Base-by-base conservation (phyloP, 1,140 invertebrate genomes). In the Pseudomyrmex pallidus region DNA sequence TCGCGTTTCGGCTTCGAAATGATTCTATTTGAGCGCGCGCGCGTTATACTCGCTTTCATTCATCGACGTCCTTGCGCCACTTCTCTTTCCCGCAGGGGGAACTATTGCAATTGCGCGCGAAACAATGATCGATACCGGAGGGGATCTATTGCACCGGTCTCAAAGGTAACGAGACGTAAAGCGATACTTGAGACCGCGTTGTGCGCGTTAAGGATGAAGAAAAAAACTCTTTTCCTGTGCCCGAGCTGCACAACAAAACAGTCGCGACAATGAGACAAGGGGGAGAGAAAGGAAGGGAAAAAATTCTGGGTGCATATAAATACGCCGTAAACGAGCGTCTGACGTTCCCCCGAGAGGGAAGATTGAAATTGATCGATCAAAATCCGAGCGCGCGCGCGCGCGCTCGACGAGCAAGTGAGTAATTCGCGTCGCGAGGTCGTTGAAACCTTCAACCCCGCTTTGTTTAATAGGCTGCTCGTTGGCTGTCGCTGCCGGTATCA, bases 331-430 rank as follows among this genome's bases (percentile, higher is more conserved):
- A 86, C 68, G 57, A 74, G 62, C 73, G 68, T 25, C 64, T 57
- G 20, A 87, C 70, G 73, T 64, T 52, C 22, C 20, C 54, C 22
- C n/a, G 48, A 48, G 54, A 17, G 77, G 25, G 20, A 12, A 48
- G 78, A 84, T 86, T 78, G 80, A 87, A 87, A 90, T 89, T 89
- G 84, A 90, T 89, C 87, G 89, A 90, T 90, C 78, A 85, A 89
- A 90, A 90, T 90, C 73, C 68, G 20, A 25, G 44, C 20, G 20
- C 20, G 20, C 20, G 20, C 61, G 12, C 17, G 48, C 57, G 85
- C 67, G 74, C 25, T 25, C 62, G 80, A 35, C 84, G 85, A 84
- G 87, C 80, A 82, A 86, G 84, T 64, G 85, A 87, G 88, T 85
- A 90, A 91, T 88, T 90, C 85, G 88, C 89, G 77, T 48, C 44